Base-by-base conservation (phyloP, 1,140 invertebrate species). In the Epicauta chinensis region DNA sequence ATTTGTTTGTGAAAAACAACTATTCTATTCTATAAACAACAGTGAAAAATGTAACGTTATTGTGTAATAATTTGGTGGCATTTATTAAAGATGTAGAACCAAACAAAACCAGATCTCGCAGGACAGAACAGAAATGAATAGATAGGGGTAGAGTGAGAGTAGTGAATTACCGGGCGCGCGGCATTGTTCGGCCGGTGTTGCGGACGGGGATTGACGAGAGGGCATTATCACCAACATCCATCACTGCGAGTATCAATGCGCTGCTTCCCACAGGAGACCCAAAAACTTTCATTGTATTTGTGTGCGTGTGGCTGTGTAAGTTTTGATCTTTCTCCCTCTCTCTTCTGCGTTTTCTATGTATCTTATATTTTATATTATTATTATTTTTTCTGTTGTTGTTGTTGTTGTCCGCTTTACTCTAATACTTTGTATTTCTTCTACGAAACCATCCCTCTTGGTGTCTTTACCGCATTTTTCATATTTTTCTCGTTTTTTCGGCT, bases 191-290 rank as follows among this genome's bases (percentile, higher is more conserved):
- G 60, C 61, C 61, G 61, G 60, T 66, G 66, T 60, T 66, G 63
- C 62, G 65, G 70, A 71, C 69, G 66, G 64, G 70, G 63, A 71
- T 71, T 71, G 69, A 71, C 68, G 70, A 70, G 62, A 62, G 65
- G 63, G 65, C 65, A 70, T 71, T 71, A 71, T 71, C 69, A 63
- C 69, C 56, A 53, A 55, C 66, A 71, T 71, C 65, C 65, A 69
- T 71, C 69, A 71, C 65, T 55, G 55, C 65, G 63, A 65, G 67
- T 70, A 71, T 71, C 69, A 71, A 70, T 71, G 67, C 61, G 59
- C 59, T 54, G 51, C 67, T 69, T 69, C 67, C 67, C 67, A 68
- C 67, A 68, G 67, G 67, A 69, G 64, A 62, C 56, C 64, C 59
- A 66, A 66, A 68, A 69, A 65, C 62, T 69, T 65, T 60, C 43